Evolutionary conservation across 2,113 vertebrate species (phyloP).

Genomic region (Glaucomys volans): DNA sequence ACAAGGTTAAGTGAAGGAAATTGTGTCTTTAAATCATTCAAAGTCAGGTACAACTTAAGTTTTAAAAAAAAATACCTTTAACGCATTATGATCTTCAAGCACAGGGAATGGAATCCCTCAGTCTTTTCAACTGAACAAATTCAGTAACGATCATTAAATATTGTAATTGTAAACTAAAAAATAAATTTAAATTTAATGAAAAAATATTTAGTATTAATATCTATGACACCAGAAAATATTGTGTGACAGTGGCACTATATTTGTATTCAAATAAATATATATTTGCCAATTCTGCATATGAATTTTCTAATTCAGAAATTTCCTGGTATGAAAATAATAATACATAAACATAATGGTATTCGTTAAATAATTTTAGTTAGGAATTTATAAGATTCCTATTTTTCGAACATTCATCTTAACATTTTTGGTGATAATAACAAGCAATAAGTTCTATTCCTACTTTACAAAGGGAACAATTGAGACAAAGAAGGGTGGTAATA

Average conservation of each 20-base stretch:
- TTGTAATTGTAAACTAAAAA: neutral
- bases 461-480: neutral
- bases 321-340: neutral
- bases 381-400: neutral
- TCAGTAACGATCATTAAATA: constrained; percentile 56
- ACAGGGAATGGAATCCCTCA: neutral
- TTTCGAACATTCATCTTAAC: constrained; percentile 17
- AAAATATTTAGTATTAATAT: neutral
- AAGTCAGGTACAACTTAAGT: constrained; percentile 46
- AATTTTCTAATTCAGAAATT: neutral
- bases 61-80: neutral
- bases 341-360: neutral
- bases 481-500: neutral
- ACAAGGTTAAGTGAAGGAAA: constrained; percentile 49
- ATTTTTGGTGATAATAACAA: constrained; percentile 3
- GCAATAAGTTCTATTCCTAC: neutral
- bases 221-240: constrained; percentile 36
- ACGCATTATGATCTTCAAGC: constrained; percentile 15
- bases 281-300: neutral
- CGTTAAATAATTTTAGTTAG: constrained; percentile 41
- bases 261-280: neutral
- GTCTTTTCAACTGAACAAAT: constrained; percentile 35
- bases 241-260: neutral
- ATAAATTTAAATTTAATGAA: neutral
- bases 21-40: constrained; percentile 33